Evolutionary conservation across 2,113 vertebrate genomes (phyloP).

Genomic region (Phalacrocorax carbo): DNA sequence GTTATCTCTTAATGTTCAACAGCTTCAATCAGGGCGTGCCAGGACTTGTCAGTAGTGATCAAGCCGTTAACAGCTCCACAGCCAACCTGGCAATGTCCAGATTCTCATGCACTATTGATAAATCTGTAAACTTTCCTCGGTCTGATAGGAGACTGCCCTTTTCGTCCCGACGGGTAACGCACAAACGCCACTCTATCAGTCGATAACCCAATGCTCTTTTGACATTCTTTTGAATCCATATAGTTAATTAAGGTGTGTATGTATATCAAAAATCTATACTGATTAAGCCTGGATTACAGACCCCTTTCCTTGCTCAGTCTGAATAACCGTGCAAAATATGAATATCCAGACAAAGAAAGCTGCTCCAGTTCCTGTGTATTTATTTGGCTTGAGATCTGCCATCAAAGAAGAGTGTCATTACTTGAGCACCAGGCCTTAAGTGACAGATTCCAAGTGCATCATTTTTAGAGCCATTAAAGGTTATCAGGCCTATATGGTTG

Average conservation of each 20-base stretch:
- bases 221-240: constrained; percentile 49
- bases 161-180: not conserved
- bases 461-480: constrained; percentile 72
- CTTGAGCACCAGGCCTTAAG: constrained; percentile 55
- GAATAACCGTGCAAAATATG: constrained; percentile 20
- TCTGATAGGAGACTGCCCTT: not conserved
- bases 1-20: not conserved
- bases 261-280: constrained; percentile 54
- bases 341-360: constrained; percentile 50
- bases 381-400: constrained; percentile 51
- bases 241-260: constrained; percentile 53
- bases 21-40: not conserved
- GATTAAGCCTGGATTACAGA: constrained; percentile 52
- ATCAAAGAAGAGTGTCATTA: constrained; percentile 60
- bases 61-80: not conserved
- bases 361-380: constrained; percentile 11
- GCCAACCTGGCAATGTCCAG: not conserved
- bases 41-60: not conserved
- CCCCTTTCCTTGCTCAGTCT: not conserved
- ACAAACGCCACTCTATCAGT: not conserved
- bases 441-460: constrained; percentile 65
- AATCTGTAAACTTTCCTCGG: not conserved
- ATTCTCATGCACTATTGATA: not conserved
- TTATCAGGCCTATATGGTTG: constrained; percentile 69
- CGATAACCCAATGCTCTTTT: not conserved